Percentiles rank a stretch among this genome's conserved stretches.
phyloP scores from a whole-genome alignment of 1,140 invertebrate species.

The Tenebrio molitor region DNA sequence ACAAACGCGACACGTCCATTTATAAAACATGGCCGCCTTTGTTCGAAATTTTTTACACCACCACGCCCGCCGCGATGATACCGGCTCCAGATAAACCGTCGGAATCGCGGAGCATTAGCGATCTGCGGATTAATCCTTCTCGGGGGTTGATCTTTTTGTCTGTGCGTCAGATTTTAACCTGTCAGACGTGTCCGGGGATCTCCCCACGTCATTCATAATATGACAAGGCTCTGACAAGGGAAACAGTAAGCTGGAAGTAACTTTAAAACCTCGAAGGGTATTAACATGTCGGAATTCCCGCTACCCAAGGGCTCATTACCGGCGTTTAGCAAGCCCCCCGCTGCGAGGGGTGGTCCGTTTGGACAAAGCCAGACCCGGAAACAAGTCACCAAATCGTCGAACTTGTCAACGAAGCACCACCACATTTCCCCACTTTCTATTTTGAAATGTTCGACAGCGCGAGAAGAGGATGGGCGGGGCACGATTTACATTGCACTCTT shows the following conservation, averaged over 20 bases:
- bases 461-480: too few relatives aligned
- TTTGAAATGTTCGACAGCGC: too few relatives aligned
- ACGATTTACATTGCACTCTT: too few relatives aligned
- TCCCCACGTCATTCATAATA: constrained; percentile 39
- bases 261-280: constrained; percentile 38
- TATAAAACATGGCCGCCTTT: constrained; percentile 61
- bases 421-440: too few relatives aligned
- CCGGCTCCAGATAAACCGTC: constrained; percentile 49
- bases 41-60: constrained; percentile 56
- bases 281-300: constrained; percentile 40
- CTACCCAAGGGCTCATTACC: constrained; percentile 20
- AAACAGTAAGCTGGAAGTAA: constrained; percentile 45
- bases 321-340: constrained; percentile 1
- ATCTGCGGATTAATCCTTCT: constrained; percentile 12
- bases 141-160: background rate
- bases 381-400: too few relatives aligned
- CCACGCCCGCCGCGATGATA: constrained; percentile 58
- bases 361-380: too few relatives aligned
- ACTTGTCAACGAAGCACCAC: background rate
- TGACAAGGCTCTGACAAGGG: constrained; percentile 42
- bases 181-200: constrained; percentile 28
- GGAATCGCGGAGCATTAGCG: too few relatives aligned
- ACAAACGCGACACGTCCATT: constrained; percentile 61
- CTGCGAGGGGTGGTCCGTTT: constrained; percentile 37
- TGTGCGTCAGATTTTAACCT: constrained; percentile 26